phyloP scores from a whole-genome alignment of 2,888 invertebrate genomes.

The Dioctria linearis region DNA sequence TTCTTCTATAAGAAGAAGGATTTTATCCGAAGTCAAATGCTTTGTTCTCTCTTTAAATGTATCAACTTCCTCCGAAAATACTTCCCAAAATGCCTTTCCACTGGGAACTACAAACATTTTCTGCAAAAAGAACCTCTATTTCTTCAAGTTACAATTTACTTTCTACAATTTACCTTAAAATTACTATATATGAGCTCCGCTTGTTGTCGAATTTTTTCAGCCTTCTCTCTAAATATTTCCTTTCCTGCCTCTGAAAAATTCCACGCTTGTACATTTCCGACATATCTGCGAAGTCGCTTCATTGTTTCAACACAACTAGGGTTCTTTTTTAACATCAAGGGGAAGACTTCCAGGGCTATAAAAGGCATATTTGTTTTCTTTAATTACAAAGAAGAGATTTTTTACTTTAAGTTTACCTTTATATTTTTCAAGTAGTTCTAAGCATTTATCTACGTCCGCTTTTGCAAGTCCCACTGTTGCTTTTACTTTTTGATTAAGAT shows the following conservation, averaged over 20 bases:
- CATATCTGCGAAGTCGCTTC: constrained; percentile 82
- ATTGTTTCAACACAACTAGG: constrained; percentile 85
- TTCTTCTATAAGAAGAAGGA: constrained; percentile 28
- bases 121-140: constrained; percentile 60
- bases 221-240: constrained; percentile 77
- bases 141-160: background rate
- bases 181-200: constrained; percentile 74
- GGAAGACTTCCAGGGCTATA: constrained; percentile 71
- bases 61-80: constrained; percentile 78
- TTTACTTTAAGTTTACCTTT: constrained; percentile 66
- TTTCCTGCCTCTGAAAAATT: constrained; percentile 76
- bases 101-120: constrained; percentile 77
- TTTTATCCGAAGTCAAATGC: constrained; percentile 69
- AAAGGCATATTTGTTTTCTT: background rate
- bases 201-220: constrained; percentile 79
- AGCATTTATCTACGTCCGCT: constrained; percentile 82
- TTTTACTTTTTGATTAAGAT: constrained; percentile 79
- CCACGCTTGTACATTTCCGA: constrained; percentile 85
- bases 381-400: background rate
- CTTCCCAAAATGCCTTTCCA: constrained; percentile 80
- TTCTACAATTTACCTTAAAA: constrained; percentile 62
- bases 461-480: constrained; percentile 74
- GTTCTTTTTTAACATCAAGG: constrained; percentile 86
- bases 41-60: constrained; percentile 79
- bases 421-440: constrained; percentile 78